phyloP scores from a whole-genome alignment of 2,797 vertebrate genomes.

The Cyprinella venusta region DNA sequence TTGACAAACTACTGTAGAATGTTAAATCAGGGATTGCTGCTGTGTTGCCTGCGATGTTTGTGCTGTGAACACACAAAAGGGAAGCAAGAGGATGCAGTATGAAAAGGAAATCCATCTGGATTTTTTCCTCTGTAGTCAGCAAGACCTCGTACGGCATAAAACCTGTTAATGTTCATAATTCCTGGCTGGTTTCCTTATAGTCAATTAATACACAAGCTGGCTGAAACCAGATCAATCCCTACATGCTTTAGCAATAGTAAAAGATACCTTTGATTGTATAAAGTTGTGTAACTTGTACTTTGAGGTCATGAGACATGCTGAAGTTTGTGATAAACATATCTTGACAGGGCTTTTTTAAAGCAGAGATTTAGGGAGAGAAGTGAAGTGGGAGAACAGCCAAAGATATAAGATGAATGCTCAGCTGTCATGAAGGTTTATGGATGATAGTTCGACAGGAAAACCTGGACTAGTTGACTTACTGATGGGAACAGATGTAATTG shows the following conservation, averaged over 20 bases:
- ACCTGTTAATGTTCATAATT: slow-evolving; percentile 29
- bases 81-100: slow-evolving; percentile 41
- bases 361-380: background rate
- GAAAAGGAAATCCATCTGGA: slow-evolving; percentile 68
- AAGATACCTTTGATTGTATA: slow-evolving; percentile 21
- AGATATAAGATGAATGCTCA: background rate
- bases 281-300: slow-evolving; percentile 36
- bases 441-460: background rate
- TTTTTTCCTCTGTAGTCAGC: slow-evolving; percentile 74
- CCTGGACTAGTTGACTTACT: background rate
- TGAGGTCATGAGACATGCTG: slow-evolving; percentile 16
- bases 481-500: background rate
- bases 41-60: slow-evolving; percentile 18
- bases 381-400: slow-evolving; percentile 10
- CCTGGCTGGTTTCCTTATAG: slow-evolving; percentile 16
- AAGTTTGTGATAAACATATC: slow-evolving; percentile 21
- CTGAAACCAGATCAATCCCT: slow-evolving; percentile 45
- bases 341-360: background rate
- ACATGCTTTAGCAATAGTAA: slow-evolving; percentile 22
- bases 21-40: slow-evolving; percentile 9
- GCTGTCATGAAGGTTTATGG: slow-evolving; percentile 21
- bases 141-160: slow-evolving; percentile 28
- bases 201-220: slow-evolving; percentile 39
- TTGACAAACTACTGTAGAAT: background rate
- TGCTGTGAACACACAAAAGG: slow-evolving; percentile 34